Conservation (phyloP, 2,797 vertebrate species). For the Enteromius anoplus region DNA sequence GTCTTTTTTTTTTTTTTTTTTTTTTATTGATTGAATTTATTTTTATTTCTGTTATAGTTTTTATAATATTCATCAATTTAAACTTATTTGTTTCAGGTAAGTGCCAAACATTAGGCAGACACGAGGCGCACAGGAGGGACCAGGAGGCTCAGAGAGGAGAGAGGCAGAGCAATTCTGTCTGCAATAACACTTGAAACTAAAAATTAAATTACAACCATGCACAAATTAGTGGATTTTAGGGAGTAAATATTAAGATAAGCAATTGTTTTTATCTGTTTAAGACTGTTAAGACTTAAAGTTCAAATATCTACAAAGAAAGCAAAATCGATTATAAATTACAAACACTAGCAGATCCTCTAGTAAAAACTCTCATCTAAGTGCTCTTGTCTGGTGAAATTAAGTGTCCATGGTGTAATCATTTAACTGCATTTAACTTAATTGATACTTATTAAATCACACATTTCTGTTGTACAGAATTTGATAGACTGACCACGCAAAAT, state of each 20-base stretch:
- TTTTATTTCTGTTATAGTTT: no score
- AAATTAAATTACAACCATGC: not conserved
- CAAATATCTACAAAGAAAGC: not conserved
- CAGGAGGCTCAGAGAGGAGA: slow-evolving; percentile 56
- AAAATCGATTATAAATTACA: not conserved
- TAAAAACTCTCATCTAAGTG: not conserved
- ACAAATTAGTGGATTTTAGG: not conserved
- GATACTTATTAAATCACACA: not conserved
- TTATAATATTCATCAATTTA: no score
- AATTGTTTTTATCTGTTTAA: not conserved
- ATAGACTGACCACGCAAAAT: not conserved
- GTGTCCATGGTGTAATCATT: not conserved
- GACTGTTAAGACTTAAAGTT: not conserved
- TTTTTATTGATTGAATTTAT: no score
- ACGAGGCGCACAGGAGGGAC: slow-evolving; percentile 70
- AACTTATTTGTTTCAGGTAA: no score
- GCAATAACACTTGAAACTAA: not conserved
- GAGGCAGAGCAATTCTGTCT: slow-evolving; percentile 51
- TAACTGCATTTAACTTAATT: not conserved
- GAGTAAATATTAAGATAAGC: not conserved
- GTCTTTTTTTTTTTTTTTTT: no score
- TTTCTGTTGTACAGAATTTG: not conserved
- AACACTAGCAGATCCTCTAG: not conserved
- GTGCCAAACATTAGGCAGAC: slow-evolving; percentile 54
- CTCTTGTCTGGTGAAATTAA: not conserved